Percentiles rank a stretch among this genome's conserved stretches.
phyloP scores from a whole-genome alignment of 2,888 invertebrate genomes.

The Octonoba sinensis region DNA sequence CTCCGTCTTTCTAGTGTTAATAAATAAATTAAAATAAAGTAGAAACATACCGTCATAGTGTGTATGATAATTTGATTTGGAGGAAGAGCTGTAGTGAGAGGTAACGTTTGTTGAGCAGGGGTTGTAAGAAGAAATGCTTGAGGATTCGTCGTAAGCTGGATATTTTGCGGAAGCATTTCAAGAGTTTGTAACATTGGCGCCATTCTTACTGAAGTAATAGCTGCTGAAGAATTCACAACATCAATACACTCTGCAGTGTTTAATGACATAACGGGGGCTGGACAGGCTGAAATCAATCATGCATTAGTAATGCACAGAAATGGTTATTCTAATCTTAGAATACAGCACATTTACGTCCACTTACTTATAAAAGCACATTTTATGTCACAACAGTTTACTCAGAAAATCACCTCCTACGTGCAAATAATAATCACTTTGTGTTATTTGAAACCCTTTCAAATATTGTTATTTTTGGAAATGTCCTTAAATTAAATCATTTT shows the following conservation, averaged over 20 bases:
- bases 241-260: slow-evolving; percentile 29
- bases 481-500: too few species aligned
- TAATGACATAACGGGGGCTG: slow-evolving; percentile 49
- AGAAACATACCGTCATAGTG: slow-evolving; percentile 57
- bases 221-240: slow-evolving; percentile 25
- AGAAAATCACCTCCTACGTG: too few species aligned
- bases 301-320: not conserved
- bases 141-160: slow-evolving; percentile 63
- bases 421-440: too few species aligned
- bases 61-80: slow-evolving; percentile 70
- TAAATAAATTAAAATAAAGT: not conserved
- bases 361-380: too few species aligned
- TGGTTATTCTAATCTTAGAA: too few species aligned
- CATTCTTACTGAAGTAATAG: slow-evolving; percentile 34
- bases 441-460: too few species aligned
- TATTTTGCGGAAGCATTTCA: slow-evolving; percentile 63
- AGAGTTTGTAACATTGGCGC: slow-evolving; percentile 62
- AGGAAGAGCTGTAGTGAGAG: slow-evolving; percentile 60
- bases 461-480: too few species aligned
- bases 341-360: too few species aligned
- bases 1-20: too few species aligned
- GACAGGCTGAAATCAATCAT: slow-evolving; percentile 20
- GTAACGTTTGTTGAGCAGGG: slow-evolving; percentile 61
- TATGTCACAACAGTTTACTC: too few species aligned
- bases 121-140: slow-evolving; percentile 61